Conservation (phyloP, 2,797 vertebrate species). For the Argya squamiceps region DNA sequence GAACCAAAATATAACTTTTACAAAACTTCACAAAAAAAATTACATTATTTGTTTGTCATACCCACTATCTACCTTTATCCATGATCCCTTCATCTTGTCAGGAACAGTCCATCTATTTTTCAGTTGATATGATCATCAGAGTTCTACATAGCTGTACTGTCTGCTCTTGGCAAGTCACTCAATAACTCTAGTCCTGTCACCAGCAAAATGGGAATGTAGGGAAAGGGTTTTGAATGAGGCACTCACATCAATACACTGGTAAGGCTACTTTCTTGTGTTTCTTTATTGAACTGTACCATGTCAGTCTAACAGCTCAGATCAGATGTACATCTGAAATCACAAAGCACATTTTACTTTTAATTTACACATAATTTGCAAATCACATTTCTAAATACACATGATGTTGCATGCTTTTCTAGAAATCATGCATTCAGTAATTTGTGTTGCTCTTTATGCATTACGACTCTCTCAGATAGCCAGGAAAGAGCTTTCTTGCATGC, state of each 20-base stretch:
- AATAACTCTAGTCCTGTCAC: not conserved
- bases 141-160: not conserved
- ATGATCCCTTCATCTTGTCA: not conserved
- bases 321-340: not conserved
- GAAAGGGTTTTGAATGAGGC: not conserved
- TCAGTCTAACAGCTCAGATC: not conserved
- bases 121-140: not conserved
- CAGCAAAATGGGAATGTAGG: not conserved
- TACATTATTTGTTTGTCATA: not conserved
- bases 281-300: not conserved
- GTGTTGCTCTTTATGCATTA: not conserved
- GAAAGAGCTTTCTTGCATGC: not conserved
- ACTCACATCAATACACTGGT: not conserved
- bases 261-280: not conserved
- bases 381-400: not conserved
- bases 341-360: not conserved
- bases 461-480: not conserved
- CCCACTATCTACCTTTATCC: not conserved
- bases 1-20: not conserved
- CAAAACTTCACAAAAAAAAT: not conserved
- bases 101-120: not conserved
- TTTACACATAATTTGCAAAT: not conserved
- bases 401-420: not conserved
- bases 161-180: not conserved
- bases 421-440: not conserved